Conservation (phyloP, 2,797 vertebrate genomes). For the Clarias fuscus region DNA sequence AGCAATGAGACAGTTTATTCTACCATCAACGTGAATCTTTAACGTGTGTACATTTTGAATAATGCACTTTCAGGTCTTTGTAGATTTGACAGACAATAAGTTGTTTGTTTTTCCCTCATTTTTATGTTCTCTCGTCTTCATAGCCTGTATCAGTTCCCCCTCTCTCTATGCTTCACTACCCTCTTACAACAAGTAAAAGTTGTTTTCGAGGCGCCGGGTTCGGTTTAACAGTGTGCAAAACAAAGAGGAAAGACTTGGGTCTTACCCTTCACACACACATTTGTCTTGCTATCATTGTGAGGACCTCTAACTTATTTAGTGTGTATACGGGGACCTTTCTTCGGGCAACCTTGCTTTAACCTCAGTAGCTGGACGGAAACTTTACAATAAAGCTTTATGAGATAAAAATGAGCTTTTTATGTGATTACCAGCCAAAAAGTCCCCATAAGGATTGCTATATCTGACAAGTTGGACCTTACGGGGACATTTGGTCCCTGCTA, state of each 20-base stretch:
- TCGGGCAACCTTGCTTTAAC: background rate
- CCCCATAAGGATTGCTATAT: background rate
- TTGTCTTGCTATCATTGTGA: background rate
- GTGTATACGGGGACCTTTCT: background rate
- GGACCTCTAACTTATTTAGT: background rate
- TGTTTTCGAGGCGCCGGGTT: conserved; percentile 41
- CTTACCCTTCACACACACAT: background rate
- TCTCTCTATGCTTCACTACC: conserved; percentile 17
- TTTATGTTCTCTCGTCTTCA: background rate
- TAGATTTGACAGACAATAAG: background rate
- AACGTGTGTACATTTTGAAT: background rate
- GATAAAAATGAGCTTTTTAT: background rate
- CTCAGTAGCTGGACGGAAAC: background rate
- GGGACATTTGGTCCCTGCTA: background rate
- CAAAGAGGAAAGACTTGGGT: background rate
- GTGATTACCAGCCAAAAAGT: background rate
- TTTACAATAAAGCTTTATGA: background rate
- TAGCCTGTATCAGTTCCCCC: conserved; percentile 1
- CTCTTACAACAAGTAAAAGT: conserved; percentile 34
- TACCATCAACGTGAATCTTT: background rate
- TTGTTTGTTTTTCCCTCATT: background rate
- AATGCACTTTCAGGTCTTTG: background rate
- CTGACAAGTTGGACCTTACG: background rate
- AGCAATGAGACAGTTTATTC: background rate
- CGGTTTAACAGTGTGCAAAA: conserved; percentile 31